Evolutionary conservation across 2,113 vertebrate genomes (phyloP), one percentile per base, ranked within the genome.

Genomic region (Tychaedon coryphoeus): DNA sequence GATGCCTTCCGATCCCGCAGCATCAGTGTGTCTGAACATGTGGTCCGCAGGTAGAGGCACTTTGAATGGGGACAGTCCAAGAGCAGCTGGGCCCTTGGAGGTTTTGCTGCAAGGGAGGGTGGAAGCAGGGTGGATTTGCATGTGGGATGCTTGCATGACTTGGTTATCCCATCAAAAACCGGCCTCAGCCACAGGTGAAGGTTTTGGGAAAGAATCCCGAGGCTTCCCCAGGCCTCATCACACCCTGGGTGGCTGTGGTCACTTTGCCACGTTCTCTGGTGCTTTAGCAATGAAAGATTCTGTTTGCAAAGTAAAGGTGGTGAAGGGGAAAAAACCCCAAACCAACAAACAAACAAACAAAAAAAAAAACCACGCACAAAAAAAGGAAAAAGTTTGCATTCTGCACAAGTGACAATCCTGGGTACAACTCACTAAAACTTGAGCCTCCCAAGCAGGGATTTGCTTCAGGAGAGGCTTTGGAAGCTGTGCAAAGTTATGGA

Each of bases 11-110:
- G 99, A 90, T 99, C 99, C 98, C 99, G 99, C 98, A 99, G 99
- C 99, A 99, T 99, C 99, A 99, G 99, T 97, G 99, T 99, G 97
- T 99, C 99, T 97, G 99, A 99, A 97, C 99, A 99, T 90, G 99
- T 98, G 97, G 99, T 98, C 97, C 99, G 98, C 99, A 99, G 99
- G 99, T 99, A 99, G 98, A 98, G 98, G 98, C 98, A 97, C 97
- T 98, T 89, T 85, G 64, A 82, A 85, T 7, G 95, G 95, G 93
- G 82, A 79, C 57, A 90, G 90, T 89, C 92, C 88, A 92, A 96
- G 95, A 94, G 96, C 97, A 70, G 6, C 72, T 95, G 71, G 65
- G 97, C 97, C 75, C 96, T 94, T 93, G 88, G 94, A 92, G 48
- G 19, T 82, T 61, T 70, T 76, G 8, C 95, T 84, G 93, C 60